Evolutionary conservation across 2,113 vertebrate genomes (phyloP).

Genomic region (Mungos mungo): DNA sequence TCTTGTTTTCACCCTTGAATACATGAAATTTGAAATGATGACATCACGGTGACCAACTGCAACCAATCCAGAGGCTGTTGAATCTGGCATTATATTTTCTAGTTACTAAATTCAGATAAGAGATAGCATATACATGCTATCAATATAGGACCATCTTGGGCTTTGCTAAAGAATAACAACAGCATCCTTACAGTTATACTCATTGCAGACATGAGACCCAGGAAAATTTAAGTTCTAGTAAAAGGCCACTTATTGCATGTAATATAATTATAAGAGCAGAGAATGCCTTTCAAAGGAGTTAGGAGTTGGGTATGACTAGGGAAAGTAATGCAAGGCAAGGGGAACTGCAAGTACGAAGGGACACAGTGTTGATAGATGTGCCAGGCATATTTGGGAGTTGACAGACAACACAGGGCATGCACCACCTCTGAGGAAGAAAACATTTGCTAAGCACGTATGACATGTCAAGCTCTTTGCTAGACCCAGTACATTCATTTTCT

Average conservation of each 20-base stretch:
- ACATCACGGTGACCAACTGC: background rate
- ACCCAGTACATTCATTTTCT: background rate
- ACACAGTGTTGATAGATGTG: background rate
- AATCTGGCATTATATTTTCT: background rate
- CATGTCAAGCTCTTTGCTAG: background rate
- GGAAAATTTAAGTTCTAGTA: background rate
- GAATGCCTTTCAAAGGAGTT: background rate
- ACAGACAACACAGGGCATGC: background rate
- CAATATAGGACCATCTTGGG: background rate
- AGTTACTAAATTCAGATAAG: background rate
- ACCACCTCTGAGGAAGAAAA: background rate
- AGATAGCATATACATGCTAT: background rate
- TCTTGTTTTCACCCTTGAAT: background rate
- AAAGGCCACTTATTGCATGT: background rate
- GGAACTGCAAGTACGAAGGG: background rate
- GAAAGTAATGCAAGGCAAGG: background rate
- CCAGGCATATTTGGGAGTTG: background rate
- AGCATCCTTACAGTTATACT: background rate
- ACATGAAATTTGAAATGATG: slow-evolving; percentile 21
- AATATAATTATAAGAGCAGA: background rate
- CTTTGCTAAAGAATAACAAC: background rate
- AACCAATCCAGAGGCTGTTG: background rate
- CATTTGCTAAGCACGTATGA: background rate
- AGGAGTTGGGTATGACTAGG: background rate
- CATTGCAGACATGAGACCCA: background rate